These are phyloP conservation scores for Nomada lathburiana DNA, from an alignment of 2,888 invertebrate genomes.

Conservation along the genomic window DNA sequence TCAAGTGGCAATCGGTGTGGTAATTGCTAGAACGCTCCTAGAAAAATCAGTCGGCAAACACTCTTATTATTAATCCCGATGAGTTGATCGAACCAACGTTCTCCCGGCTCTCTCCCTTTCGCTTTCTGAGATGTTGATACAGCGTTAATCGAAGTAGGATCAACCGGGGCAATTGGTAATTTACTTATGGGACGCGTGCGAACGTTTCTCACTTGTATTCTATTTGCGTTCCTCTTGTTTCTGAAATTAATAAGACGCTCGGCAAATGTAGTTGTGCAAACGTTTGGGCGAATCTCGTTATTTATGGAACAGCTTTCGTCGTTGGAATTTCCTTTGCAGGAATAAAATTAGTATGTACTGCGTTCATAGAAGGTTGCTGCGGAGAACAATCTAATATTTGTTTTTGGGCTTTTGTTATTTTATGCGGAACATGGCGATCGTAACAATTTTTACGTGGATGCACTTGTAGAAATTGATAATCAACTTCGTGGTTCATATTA, in stretches of 20 bases:
- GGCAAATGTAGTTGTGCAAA: conserved; percentile 20
- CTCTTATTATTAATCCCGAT: conserved; percentile 76
- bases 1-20: conserved; percentile 73
- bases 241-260: conserved; percentile 32
- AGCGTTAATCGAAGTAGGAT: conserved; percentile 77
- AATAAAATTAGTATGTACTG: too few relatives aligned
- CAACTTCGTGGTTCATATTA: too few relatives aligned
- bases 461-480: too few relatives aligned
- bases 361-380: too few relatives aligned
- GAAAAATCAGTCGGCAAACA: conserved; percentile 79
- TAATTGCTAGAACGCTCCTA: conserved; percentile 73
- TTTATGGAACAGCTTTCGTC: neutral
- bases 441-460: too few relatives aligned
- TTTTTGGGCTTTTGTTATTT: too few relatives aligned
- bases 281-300: conserved; percentile 5
- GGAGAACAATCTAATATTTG: too few relatives aligned
- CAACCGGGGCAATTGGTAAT: conserved; percentile 71
- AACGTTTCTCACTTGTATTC: conserved; percentile 3
- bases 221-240: neutral
- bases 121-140: conserved; percentile 58
- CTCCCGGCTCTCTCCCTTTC: conserved; percentile 34
- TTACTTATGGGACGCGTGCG: conserved; percentile 50
- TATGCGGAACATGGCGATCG: too few relatives aligned
- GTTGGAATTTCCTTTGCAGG: too few relatives aligned
- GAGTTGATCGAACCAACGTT: conserved; percentile 59